phyloP scores from a whole-genome alignment of 92 coral and sea anemone species.

The Phymanthus crucifer region DNA sequence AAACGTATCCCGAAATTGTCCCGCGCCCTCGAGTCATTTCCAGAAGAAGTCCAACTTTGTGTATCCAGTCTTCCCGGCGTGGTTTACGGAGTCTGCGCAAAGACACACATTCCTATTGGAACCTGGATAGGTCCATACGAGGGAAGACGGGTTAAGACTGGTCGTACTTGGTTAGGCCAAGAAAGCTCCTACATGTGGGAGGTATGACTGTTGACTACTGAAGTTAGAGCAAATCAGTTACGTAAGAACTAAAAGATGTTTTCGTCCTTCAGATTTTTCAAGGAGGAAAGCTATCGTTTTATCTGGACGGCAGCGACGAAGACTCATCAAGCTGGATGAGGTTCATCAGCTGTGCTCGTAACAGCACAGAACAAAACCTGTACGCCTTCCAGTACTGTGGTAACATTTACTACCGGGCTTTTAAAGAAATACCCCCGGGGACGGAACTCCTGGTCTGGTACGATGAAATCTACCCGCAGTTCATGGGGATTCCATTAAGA shows the following conservation, averaged over 20 bases:
- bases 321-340: constrained; percentile 96
- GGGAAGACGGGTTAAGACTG: constrained; percentile 52
- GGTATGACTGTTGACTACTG: constrained; percentile 40
- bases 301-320: constrained; percentile 90
- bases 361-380: constrained; percentile 84
- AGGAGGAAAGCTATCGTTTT: constrained; percentile 60
- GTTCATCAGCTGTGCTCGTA: constrained; percentile 93
- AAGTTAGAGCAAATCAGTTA: not conserved
- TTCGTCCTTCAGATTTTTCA: constrained; percentile 64
- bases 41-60: constrained; percentile 82
- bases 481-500: constrained; percentile 85
- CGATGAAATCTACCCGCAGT: constrained; percentile 81
- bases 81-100: constrained; percentile 75
- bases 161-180: constrained; percentile 22
- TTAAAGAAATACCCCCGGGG: constrained; percentile 79
- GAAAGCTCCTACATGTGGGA: constrained; percentile 81
- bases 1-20: constrained; percentile 30
- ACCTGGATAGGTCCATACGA: constrained; percentile 94
- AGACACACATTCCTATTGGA: constrained; percentile 72
- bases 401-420: constrained; percentile 90
- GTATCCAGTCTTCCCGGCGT: constrained; percentile 77
- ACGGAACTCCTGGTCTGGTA: constrained; percentile 96
- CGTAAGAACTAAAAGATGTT: not conserved
- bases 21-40: constrained; percentile 82
- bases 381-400: constrained; percentile 90